phyloP scores from a whole-genome alignment of 1,140 invertebrate genomes.

The Papilio polytes region DNA sequence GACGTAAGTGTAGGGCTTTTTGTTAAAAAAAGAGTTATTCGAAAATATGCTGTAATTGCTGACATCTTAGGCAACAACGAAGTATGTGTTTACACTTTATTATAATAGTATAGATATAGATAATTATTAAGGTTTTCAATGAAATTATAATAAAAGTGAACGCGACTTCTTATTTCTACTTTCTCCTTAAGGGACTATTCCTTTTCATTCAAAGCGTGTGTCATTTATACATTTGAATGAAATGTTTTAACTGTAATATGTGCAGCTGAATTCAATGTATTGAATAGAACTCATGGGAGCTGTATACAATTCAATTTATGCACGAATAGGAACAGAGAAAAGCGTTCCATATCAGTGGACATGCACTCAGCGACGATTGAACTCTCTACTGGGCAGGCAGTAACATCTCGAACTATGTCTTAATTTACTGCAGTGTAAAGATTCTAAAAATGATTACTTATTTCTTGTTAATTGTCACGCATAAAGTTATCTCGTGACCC shows the following conservation, averaged over 20 bases:
- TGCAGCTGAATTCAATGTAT: neutral
- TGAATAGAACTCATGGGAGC: neutral
- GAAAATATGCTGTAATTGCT: no score
- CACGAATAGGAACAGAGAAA: neutral
- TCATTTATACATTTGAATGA: neutral
- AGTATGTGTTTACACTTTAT: no score
- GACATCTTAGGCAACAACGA: no score
- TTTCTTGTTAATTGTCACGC: neutral
- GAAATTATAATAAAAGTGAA: neutral
- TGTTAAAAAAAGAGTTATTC: no score
- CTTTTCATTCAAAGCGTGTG: neutral
- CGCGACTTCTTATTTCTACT: neutral
- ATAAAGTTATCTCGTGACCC: neutral
- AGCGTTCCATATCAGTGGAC: constrained; percentile 6
- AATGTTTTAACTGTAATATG: neutral
- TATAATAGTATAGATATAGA: no score
- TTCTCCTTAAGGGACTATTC: no score
- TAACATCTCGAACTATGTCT: neutral
- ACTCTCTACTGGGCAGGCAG: neutral
- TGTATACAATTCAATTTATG: constrained; percentile 11
- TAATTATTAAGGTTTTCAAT: neutral
- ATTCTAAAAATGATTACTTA: neutral
- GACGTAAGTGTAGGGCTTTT: no score
- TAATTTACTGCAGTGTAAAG: neutral
- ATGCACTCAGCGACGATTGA: neutral